Evolutionary conservation across 2,888 invertebrate genomes (phyloP).

Genomic region (Lamellibrachia satsuma): DNA sequence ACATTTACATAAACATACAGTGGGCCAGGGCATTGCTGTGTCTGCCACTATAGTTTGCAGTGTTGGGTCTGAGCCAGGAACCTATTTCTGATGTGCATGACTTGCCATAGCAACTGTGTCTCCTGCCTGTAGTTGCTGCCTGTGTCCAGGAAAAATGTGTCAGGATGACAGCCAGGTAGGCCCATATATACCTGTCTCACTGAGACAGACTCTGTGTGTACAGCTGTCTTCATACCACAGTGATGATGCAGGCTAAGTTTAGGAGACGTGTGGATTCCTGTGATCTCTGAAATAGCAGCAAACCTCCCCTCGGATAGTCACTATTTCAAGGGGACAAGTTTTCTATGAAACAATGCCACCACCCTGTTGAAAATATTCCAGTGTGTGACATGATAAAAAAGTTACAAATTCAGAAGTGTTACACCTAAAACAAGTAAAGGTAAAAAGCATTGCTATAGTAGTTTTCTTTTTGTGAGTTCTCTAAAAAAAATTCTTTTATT

Average conservation of each 20-base stretch:
- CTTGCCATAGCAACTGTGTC: not conserved
- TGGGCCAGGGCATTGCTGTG: not conserved
- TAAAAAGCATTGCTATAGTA: no score
- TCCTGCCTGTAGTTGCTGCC: not conserved
- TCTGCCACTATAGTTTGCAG: not conserved
- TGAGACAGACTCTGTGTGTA: not conserved
- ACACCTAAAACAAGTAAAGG: no score
- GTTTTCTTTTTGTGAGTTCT: no score
- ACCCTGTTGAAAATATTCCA: no score
- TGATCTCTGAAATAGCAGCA: no score
- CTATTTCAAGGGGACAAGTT: no score
- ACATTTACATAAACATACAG: not conserved
- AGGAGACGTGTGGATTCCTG: not conserved
- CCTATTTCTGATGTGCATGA: not conserved
- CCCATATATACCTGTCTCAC: not conserved
- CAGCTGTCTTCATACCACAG: not conserved
- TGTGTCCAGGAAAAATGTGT: not conserved
- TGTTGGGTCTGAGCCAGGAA: not conserved
- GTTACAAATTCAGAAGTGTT: no score
- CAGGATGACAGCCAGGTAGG: not conserved
- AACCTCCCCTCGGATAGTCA: no score
- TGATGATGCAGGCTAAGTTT: not conserved
- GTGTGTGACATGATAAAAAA: no score
- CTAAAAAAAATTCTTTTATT: no score
- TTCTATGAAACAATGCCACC: no score